Conservation (phyloP, 2,888 invertebrate species). For the Drosophila percnosoma region DNA sequence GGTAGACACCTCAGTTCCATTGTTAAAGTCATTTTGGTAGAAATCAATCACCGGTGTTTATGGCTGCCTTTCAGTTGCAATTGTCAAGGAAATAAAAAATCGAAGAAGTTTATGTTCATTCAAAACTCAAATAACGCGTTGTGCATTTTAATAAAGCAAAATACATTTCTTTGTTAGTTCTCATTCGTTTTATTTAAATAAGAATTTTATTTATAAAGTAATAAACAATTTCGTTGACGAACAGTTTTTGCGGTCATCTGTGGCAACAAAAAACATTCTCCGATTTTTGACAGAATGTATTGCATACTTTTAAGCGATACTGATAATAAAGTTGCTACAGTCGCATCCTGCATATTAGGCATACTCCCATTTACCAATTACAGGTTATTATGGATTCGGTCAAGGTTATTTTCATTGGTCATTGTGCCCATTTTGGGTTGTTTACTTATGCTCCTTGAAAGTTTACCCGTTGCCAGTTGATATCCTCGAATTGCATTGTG, state of each 20-base stretch:
- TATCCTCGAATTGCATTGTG: slow-evolving; percentile 14
- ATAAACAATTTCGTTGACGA: neutral
- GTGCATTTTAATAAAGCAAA: slow-evolving; percentile 39
- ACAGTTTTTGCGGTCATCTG: neutral
- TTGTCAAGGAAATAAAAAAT: slow-evolving; percentile 32
- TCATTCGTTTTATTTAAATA: neutral
- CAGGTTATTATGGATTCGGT: slow-evolving; percentile 38
- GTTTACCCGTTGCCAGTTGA: slow-evolving; percentile 5
- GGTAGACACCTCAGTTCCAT: neutral
- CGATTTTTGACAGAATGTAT: neutral
- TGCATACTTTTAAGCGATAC: slow-evolving; percentile 35
- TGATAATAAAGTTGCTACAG: slow-evolving; percentile 3
- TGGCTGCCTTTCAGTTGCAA: slow-evolving; percentile 32
- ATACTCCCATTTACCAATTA: slow-evolving; percentile 1
- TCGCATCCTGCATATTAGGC: slow-evolving; percentile 1
- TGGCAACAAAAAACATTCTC: neutral
- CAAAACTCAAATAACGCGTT: slow-evolving; percentile 1
- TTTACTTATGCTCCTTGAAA: slow-evolving; percentile 11
- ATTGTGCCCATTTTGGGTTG: slow-evolving; percentile 32
- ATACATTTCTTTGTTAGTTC: neutral
- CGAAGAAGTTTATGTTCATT: slow-evolving; percentile 8
- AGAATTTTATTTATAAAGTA: neutral
- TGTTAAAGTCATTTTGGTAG: slow-evolving; percentile 16
- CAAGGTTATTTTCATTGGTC: slow-evolving; percentile 42
- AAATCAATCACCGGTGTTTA: slow-evolving; percentile 46